These are phyloP conservation scores for Ectropis grisescens DNA, from an alignment of 1,140 invertebrate species.

Conservation along the genomic window DNA sequence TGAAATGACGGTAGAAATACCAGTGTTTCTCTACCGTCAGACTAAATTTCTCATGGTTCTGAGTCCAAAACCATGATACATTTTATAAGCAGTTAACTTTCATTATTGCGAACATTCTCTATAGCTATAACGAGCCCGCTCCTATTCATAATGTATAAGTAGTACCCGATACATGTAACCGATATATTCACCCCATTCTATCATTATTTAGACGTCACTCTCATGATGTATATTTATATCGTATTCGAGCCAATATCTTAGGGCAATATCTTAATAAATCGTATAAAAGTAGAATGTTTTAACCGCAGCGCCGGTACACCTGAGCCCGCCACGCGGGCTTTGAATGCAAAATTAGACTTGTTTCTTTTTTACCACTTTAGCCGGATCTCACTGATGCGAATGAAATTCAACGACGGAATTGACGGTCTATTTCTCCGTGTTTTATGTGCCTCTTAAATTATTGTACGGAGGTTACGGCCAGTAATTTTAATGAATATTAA, in stretches of 20 bases:
- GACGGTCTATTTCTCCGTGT: constrained; percentile 31
- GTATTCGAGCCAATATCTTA: constrained; percentile 43
- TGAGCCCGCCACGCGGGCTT: constrained; percentile 53
- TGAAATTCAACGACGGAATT: constrained; percentile 48
- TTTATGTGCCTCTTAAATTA: constrained; percentile 20
- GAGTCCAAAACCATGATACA: too few relatives aligned
- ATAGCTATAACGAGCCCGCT: neutral
- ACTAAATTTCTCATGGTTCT: too few relatives aligned
- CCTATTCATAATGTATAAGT: neutral
- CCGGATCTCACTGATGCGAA: constrained; percentile 40
- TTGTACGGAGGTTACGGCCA: too few relatives aligned
- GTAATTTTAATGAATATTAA: too few relatives aligned
- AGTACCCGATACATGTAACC: neutral
- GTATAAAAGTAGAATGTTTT: constrained; percentile 65
- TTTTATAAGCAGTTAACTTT: too few relatives aligned
- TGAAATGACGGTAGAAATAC: neutral
- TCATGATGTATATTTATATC: constrained; percentile 25
- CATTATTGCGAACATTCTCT: neutral
- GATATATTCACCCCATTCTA: constrained; percentile 9
- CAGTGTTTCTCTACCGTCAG: too few relatives aligned
- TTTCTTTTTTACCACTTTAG: constrained; percentile 67
- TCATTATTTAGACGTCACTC: constrained; percentile 15
- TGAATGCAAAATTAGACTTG: constrained; percentile 66
- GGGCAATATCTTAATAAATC: constrained; percentile 65
- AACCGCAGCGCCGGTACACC: constrained; percentile 53